Conservation (phyloP, 2,888 invertebrate genomes). For the Rapana venosa region DNA sequence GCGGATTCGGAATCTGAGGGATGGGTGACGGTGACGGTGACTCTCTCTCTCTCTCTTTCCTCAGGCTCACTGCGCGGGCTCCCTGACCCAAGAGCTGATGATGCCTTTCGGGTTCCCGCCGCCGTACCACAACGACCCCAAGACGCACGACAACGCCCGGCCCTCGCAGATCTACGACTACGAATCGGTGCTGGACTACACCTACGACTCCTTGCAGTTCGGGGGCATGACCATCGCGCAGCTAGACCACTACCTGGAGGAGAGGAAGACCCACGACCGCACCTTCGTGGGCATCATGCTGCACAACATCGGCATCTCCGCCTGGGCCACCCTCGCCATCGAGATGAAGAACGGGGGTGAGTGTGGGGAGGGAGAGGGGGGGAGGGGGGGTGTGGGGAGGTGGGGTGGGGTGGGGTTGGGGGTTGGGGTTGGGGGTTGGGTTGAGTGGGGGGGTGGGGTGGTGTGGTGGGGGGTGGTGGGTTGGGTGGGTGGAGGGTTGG, state of each 20-base stretch:
- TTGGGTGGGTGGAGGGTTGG: neutral
- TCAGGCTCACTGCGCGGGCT: slow-evolving; percentile 55
- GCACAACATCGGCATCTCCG: slow-evolving; percentile 50
- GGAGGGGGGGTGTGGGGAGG: neutral
- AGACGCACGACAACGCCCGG: slow-evolving; percentile 48
- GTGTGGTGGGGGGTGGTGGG: slow-evolving; percentile 37
- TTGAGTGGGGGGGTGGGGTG: neutral
- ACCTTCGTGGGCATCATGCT: slow-evolving; percentile 53
- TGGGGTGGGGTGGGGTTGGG: neutral
- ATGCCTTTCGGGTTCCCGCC: slow-evolving; percentile 55
- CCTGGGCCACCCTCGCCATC: slow-evolving; percentile 44
- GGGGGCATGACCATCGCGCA: slow-evolving; percentile 53
- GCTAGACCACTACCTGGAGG: slow-evolving; percentile 48
- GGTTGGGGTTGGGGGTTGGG: neutral
- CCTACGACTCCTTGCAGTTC: slow-evolving; percentile 53
- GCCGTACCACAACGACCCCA: slow-evolving; percentile 53
- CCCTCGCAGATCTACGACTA: slow-evolving; percentile 55
- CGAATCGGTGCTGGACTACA: slow-evolving; percentile 51
- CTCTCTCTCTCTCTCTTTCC: too few relatives aligned
- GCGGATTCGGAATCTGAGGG: too few relatives aligned
- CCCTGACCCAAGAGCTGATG: slow-evolving; percentile 45
- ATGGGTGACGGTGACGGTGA: too few relatives aligned
- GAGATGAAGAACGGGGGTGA: neutral
- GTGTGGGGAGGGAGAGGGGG: neutral
- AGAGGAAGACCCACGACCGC: slow-evolving; percentile 44